Base-by-base conservation (phyloP, 2,888 invertebrate species). In the Smittia sp. region DNA sequence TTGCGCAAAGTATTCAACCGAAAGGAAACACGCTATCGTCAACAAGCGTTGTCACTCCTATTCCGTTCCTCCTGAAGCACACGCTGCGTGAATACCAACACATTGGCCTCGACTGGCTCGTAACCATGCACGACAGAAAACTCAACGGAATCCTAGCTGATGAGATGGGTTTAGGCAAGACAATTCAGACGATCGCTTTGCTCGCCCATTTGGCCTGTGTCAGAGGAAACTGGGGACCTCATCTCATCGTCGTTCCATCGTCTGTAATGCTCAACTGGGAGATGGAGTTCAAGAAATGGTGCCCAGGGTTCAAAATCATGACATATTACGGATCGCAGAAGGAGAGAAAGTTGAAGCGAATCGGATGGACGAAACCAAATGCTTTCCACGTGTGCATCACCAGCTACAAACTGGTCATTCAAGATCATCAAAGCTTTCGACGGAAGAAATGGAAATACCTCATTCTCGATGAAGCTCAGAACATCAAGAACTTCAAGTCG, bases 211-310 rank as follows among this genome's bases (percentile, higher is more conserved):
- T 98, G 77, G 98, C 98, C 22, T 93, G 94, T 78, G 95, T 94
- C 79, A 77, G 79, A 82, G 87, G 86, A 77, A 91, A 95, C 80
- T 99, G 99, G 99, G 99, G 99, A 38, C 99, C 99, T 73, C 99
- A 99, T 86, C 86, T 99, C 24, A 96, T 99, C 77, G 93, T 99
- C 76, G 99, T 99, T 77, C 99, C 99, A 75, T 99, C 99, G 15
- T 98, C 98, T 76, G 98, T 99, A 69, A 97, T 99, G 92, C 87
- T 99, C 75, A 99, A 99, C 84, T 99, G 99, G 99, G 99, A 99
- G 85, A 96, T 98, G 94, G 99, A 99, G 84, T 93, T 97, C 80
- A 98, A 99, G 83, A 98, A 98, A 83, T 99, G 99, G 99, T 98
- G 98, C 83, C 99, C 99, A 0, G 96, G 94, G 70, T 96, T 99